Evolutionary conservation across 2,888 invertebrate genomes (phyloP), one percentile per base, ranked within the genome.

Genomic region (Elegia similella): DNA sequence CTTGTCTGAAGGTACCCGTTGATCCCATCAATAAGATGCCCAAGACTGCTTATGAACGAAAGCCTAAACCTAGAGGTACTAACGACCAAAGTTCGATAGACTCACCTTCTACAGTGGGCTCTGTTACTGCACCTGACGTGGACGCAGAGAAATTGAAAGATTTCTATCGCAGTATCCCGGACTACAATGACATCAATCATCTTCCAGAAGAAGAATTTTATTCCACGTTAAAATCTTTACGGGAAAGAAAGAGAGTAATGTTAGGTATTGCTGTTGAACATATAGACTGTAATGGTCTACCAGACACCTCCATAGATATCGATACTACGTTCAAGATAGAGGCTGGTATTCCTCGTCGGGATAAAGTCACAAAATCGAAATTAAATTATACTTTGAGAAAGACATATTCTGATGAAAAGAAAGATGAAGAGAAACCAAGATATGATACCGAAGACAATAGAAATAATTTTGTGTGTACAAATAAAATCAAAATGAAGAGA

Each of bases 131-230:
- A 1, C 73, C 80, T 2, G 84, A 92, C 59, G 71, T 86, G 54
- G 92, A 93, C 53, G 90, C 93, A 42, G 83, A 93, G 50, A 94
- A 94, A 53, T 89, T 95, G 63, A 92, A 95, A 59, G 94, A 95
- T 59, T 96, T 96, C 79, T 94, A 95, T 67, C 93, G 94, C 55
- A 96, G 95, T 70, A 96, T 96, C 74, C 96, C 96, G 57, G 96
- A 96, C 75, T 96, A 96, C 65, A 93, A 93, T 59, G 96, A 96
- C 52, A 92, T 96, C 1, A 93, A 95, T 76, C 96, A 96, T 82
- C 85, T 96, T 64, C 94, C 95, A 0, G 94, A 94, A 60, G 94
- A 93, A 58, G 96, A 96, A 70, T 96, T 96, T 78, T 95, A 95
- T 75, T 93, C 93, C 12, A 95, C 95, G 38, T 76, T 96, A 54